These are phyloP conservation scores for Orientallactaga sibirica DNA, from an alignment of 2,797 vertebrate genomes.

Conservation along the genomic window DNA sequence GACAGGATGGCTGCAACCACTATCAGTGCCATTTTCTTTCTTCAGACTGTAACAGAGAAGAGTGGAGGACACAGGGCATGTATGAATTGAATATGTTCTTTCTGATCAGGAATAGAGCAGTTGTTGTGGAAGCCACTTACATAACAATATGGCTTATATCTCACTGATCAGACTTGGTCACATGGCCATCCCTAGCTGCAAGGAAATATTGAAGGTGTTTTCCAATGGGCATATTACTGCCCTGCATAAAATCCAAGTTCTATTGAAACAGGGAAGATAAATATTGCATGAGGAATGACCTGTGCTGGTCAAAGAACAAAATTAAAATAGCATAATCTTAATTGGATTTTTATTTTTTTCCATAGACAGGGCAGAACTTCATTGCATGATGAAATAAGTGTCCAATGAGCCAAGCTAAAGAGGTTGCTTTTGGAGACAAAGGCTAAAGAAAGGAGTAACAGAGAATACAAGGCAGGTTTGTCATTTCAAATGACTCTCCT, in stretches of 20 bases:
- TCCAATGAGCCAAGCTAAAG: background rate
- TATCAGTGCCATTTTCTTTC: background rate
- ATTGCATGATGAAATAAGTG: background rate
- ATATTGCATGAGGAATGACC: background rate
- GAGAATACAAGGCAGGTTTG: background rate
- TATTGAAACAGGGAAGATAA: constrained; percentile 12
- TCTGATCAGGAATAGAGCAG: background rate
- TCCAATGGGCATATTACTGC: background rate
- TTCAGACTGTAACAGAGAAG: background rate
- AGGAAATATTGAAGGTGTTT: constrained; percentile 25
- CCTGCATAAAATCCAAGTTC: constrained; percentile 8
- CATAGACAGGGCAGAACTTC: background rate
- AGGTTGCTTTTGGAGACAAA: background rate
- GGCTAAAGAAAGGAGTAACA: background rate
- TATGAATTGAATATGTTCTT: background rate
- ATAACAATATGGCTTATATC: background rate
- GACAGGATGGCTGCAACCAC: background rate
- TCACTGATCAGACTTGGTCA: background rate
- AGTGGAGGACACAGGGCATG: background rate
- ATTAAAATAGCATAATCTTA: background rate
- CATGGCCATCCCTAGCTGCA: background rate
- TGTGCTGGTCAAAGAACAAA: constrained; percentile 7
- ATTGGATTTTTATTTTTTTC: background rate
- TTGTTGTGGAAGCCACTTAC: constrained; percentile 21
- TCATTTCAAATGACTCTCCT: background rate